Base-by-base conservation (phyloP, 2,888 invertebrate species). In the Pyralis farinalis region DNA sequence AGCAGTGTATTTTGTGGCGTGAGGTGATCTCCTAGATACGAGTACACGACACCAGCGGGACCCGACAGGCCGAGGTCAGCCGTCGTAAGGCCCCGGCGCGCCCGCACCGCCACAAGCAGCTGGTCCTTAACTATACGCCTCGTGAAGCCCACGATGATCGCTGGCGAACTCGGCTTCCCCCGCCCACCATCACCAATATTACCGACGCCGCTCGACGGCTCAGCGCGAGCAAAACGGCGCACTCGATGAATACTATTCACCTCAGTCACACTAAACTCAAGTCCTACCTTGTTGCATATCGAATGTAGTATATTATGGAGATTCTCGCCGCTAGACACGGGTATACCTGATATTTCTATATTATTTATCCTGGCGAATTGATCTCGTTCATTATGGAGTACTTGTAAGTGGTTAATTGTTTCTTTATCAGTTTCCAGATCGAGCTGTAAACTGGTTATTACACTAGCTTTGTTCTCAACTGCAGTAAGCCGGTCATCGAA, bases 1-100 rank as follows among this genome's bases (percentile, higher is more conserved):
- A 50, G 32, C 7, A 43, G 20, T 35, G 50, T 53, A 30, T 53
- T 46, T 3, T 35, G 9, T 1, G 53, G 53, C 1, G 50, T 49
- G 0, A 53, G 43, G 29, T 53, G 53, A 11, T 53, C 48, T n/a
- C 36, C 37, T 1, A 50, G 7, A n/a, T n/a, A n/a, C n/a, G n/a
- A n/a, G 34, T 38, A 53, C 1, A 53, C 1, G 6, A 22, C 22
- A 1, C 22, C 16, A 1, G 48, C 43, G 1, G 48, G 41, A 1
- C 53, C 53, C 1, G 37, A 8, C 1, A 50, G 16, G 1, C 44
- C 47, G 6, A 52, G 36, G 32, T 52, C 44, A 1, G 40, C 47
- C 0, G 43, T 43, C n/a, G 33, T 45, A 4, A 49, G 39, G 1
- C 47, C 44, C 1, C 47, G 45, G 6, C 46, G 47, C n/a, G 50